phyloP scores from a whole-genome alignment of 1,140 invertebrate species.

The Diprion similis region DNA sequence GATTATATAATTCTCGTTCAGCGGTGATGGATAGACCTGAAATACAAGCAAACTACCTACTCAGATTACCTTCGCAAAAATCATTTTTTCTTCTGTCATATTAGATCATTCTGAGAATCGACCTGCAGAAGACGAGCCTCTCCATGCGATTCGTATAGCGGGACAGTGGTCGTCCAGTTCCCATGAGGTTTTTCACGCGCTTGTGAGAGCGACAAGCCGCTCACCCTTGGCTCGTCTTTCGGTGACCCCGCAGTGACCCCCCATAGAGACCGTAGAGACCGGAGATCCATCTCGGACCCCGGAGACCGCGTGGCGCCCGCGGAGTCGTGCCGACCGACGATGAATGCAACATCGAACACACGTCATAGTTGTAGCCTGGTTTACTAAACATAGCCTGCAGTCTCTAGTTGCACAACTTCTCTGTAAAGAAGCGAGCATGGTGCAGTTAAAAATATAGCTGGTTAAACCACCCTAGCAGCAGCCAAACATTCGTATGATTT shows the following conservation, averaged over 20 bases:
- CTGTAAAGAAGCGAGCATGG: no score
- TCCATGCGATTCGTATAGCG: no score
- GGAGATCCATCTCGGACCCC: background rate
- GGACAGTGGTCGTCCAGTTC: background rate
- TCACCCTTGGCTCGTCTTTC: background rate
- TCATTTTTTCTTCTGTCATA: no score
- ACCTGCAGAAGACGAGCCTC: no score
- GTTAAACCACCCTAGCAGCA: no score
- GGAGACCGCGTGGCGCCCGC: conserved; percentile 1
- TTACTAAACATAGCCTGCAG: background rate
- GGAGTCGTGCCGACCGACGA: background rate
- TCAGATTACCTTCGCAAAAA: no score
- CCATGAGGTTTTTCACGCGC: background rate
- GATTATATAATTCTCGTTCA: no score
- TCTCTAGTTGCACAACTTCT: background rate
- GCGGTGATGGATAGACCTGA: no score
- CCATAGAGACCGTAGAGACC: background rate
- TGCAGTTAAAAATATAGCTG: no score
- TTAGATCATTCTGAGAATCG: no score
- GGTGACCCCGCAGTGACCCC: conserved; percentile 3
- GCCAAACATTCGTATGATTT: no score
- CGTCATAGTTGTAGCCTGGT: background rate
- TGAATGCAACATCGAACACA: background rate
- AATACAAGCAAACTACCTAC: no score
- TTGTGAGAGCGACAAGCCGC: background rate